phyloP scores from a whole-genome alignment of 2,113 vertebrate genomes.

The Tragulus kanchil region DNA sequence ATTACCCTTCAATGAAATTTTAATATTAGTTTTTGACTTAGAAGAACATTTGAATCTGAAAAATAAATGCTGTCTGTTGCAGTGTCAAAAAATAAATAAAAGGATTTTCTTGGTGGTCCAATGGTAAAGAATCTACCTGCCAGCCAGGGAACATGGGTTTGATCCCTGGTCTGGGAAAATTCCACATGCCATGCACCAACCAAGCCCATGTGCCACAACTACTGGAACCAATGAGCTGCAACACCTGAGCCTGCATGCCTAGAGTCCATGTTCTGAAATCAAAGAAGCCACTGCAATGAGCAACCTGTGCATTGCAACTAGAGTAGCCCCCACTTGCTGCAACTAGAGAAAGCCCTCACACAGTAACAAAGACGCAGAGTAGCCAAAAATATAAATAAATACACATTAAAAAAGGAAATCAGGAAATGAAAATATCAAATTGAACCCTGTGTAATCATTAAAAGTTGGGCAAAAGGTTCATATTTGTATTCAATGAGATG shows the following conservation, averaged over 20 bases:
- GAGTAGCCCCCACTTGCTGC: background rate
- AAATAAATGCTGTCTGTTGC: constrained; percentile 52
- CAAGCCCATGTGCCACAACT: background rate
- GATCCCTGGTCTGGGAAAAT: background rate
- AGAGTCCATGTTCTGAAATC: background rate
- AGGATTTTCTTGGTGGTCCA: background rate
- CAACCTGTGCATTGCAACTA: rapidly evolving
- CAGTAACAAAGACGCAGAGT: background rate
- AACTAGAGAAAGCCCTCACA: background rate
- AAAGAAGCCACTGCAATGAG: background rate
- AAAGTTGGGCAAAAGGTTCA: background rate
- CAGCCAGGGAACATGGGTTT: background rate
- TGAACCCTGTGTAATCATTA: background rate
- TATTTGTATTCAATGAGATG: background rate
- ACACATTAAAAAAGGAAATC: background rate
- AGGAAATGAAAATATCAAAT: background rate
- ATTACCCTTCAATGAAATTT: constrained; percentile 47
- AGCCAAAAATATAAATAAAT: background rate
- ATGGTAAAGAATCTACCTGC: background rate
- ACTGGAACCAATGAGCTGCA: background rate
- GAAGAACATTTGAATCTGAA: constrained; percentile 40
- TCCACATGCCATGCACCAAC: background rate
- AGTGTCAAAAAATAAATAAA: constrained; percentile 51
- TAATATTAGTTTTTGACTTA: constrained; percentile 45
- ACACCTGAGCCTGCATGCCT: rapidly evolving